These are phyloP conservation scores for Micronycteris hirsuta DNA, from an alignment of 2,113 vertebrate species.

Conservation along the genomic window DNA sequence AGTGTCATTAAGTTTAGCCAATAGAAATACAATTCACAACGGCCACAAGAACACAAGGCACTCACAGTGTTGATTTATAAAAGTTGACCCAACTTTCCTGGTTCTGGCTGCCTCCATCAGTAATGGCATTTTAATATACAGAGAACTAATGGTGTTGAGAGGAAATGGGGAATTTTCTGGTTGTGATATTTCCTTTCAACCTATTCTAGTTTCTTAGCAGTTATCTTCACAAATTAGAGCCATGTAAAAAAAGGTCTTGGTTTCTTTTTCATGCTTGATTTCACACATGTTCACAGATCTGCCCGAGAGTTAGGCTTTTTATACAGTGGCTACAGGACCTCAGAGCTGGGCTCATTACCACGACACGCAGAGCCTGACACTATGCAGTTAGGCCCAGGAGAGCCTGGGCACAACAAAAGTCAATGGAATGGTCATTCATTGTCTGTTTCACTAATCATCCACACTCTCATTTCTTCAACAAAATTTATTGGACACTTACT, in stretches of 20 bases:
- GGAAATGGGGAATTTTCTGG: constrained; percentile 60
- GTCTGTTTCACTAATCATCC: background rate
- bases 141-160: constrained; percentile 64
- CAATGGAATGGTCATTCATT: background rate
- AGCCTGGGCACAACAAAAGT: background rate
- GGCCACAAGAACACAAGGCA: background rate
- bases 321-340: constrained; percentile 18
- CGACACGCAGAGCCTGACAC: background rate
- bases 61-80: background rate
- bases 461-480: background rate
- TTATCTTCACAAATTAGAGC: constrained; percentile 74
- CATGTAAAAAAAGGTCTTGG: constrained; percentile 11
- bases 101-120: constrained; percentile 34
- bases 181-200: constrained; percentile 69
- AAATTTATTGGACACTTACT: background rate
- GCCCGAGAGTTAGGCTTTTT: constrained; percentile 44
- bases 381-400: background rate
- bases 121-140: constrained; percentile 52
- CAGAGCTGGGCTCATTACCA: constrained; percentile 11
- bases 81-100: background rate
- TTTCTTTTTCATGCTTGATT: constrained; percentile 63
- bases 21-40: background rate
- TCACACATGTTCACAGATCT: constrained; percentile 56
- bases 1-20: background rate
- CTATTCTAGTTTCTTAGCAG: constrained; percentile 74